A percentile compares a stretch with the other conserved stretches of the same genome.
phyloP scores from a whole-genome alignment of 1,140 invertebrate species.

The Habropoda laboriosa region DNA sequence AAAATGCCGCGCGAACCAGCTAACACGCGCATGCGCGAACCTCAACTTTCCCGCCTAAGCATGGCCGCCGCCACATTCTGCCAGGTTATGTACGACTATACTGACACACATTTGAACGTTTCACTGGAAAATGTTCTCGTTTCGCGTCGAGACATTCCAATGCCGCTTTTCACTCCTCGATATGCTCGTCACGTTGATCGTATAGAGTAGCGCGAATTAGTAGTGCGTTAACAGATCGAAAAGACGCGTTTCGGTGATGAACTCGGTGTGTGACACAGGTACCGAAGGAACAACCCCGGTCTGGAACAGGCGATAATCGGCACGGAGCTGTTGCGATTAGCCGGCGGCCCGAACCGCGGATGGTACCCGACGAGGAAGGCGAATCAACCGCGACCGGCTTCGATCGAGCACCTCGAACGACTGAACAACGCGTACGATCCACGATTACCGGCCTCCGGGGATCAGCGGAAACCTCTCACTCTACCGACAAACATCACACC shows the following conservation, averaged over 20 bases:
- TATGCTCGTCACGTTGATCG: no score
- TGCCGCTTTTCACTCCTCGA: no score
- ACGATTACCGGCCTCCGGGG: conserved; percentile 81
- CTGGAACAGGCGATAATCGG: conserved; percentile 86
- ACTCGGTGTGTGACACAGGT: conserved; percentile 71
- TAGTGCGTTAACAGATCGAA: no score
- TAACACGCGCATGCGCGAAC: no score
- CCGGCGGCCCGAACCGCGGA: conserved; percentile 89
- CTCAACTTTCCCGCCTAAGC: no score
- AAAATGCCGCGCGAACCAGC: no score
- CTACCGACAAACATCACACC: conserved; percentile 91
- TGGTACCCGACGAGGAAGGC: conserved; percentile 88
- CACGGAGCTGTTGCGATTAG: conserved; percentile 88
- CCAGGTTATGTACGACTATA: no score
- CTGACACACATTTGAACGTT: no score
- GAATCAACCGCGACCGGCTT: conserved; percentile 86
- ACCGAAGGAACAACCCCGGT: conserved; percentile 85
- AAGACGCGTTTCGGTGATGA: not conserved
- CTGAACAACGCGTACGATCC: conserved; percentile 83
- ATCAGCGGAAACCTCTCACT: conserved; percentile 88
- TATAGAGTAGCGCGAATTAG: no score
- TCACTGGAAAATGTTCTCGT: no score
- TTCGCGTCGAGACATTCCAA: no score
- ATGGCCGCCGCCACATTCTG: no score
- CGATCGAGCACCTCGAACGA: conserved; percentile 91